These are phyloP conservation scores for Pimephales promelas DNA, from an alignment of 2,113 vertebrate genomes.

Conservation along the genomic window DNA sequence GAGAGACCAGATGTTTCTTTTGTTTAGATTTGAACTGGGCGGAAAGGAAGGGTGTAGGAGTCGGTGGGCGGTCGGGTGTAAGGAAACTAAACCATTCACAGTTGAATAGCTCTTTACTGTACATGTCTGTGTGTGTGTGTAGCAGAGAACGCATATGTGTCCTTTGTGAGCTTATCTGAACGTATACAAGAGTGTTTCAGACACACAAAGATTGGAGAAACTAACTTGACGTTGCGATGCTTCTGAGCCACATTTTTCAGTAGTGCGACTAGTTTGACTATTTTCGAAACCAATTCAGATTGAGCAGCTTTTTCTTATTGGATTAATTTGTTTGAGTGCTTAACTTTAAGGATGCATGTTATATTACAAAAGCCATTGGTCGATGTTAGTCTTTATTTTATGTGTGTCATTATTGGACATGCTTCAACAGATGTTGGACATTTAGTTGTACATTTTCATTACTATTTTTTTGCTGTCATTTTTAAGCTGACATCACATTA, in stretches of 20 bases:
- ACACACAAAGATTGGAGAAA: not conserved
- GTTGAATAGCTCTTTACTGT: constrained; percentile 58
- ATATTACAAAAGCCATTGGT: not conserved
- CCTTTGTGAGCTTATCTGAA: not conserved
- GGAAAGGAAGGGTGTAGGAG: constrained; percentile 78
- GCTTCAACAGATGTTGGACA: not conserved
- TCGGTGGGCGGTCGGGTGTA: constrained; percentile 70
- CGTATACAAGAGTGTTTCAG: constrained; percentile 8
- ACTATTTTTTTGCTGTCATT: not conserved
- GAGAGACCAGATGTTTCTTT: constrained; percentile 84
- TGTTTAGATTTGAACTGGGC: constrained; percentile 80
- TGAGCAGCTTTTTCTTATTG: too few species aligned
- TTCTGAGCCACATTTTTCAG: not conserved
- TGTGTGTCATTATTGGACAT: not conserved
- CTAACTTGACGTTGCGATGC: not conserved
- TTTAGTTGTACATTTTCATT: not conserved
- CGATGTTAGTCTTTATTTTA: not conserved
- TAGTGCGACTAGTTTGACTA: too few species aligned
- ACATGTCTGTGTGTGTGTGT: constrained; percentile 31
- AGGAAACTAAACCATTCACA: constrained; percentile 76
- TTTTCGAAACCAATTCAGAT: too few species aligned
- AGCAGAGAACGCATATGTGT: not conserved
- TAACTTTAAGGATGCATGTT: not conserved
- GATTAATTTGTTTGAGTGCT: too few species aligned
- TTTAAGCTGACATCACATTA: too few species aligned